phyloP scores from a whole-genome alignment of 2,888 invertebrate genomes.

The Yponomeuta plumbellus region DNA sequence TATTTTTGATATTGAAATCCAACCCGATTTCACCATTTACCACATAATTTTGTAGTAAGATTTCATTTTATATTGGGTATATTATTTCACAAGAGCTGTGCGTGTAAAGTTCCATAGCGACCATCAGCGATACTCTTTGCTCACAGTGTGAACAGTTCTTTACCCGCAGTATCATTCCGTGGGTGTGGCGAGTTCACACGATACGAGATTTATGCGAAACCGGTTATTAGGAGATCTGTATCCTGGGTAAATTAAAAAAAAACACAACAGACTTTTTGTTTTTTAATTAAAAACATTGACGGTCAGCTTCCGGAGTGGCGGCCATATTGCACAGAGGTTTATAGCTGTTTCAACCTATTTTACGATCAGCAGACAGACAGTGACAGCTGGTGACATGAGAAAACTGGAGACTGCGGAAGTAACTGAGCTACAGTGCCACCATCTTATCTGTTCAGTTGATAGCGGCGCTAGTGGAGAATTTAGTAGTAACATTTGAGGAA shows the following conservation, averaged over 20 bases:
- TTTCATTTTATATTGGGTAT: no score
- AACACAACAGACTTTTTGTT: neutral
- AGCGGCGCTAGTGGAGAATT: no score
- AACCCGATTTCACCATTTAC: no score
- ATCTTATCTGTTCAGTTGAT: no score
- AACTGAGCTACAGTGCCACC: no score
- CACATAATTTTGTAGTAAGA: no score
- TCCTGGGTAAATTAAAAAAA: slow-evolving; percentile 12
- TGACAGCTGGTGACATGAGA: no score
- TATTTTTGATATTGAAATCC: no score
- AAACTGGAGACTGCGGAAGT: no score
- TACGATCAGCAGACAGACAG: neutral
- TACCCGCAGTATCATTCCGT: slow-evolving; percentile 22
- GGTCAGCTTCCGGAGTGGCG: neutral
- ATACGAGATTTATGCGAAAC: slow-evolving; percentile 45
- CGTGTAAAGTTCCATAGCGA: no score
- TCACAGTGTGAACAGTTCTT: neutral
- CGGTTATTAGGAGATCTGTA: slow-evolving; percentile 24
- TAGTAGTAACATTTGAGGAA: no score
- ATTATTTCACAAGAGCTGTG: no score
- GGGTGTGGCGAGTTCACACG: slow-evolving; percentile 66
- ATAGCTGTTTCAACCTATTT: neutral
- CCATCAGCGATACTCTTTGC: neutral
- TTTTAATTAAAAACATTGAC: slow-evolving; percentile 14
- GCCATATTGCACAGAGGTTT: slow-evolving; percentile 2